phyloP scores from a whole-genome alignment of 1,140 invertebrate genomes.

The Scaptomyza hsui region DNA sequence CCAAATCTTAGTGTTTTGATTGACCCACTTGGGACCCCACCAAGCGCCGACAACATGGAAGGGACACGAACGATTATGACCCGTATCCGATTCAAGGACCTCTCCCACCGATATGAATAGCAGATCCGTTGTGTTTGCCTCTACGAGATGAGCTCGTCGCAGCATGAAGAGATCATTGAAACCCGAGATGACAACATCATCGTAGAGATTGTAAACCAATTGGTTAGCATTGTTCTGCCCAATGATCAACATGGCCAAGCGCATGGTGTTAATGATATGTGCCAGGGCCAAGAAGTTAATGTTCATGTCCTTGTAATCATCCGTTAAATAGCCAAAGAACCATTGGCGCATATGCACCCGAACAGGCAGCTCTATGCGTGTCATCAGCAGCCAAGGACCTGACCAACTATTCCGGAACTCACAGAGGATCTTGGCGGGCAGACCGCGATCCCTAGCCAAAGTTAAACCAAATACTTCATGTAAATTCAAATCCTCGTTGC shows the following conservation, averaged over 20 bases:
- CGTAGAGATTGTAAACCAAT: constrained; percentile 63
- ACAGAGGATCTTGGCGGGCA: constrained; percentile 52
- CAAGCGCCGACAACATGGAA: constrained; percentile 57
- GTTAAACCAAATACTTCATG: constrained; percentile 59
- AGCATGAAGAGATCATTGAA: constrained; percentile 67
- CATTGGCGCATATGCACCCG: constrained; percentile 61
- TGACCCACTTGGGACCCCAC: constrained; percentile 44
- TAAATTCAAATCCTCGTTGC: constrained; percentile 56
- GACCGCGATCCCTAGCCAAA: constrained; percentile 40
- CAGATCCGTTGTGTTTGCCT: constrained; percentile 61
- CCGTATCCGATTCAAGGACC: constrained; percentile 33
- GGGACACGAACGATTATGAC: constrained; percentile 52
- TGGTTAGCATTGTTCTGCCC: constrained; percentile 52
- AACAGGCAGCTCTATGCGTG: constrained; percentile 50
- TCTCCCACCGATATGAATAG: constrained; percentile 53
- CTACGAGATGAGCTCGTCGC: constrained; percentile 59
- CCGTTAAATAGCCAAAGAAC: constrained; percentile 59
- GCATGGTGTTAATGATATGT: constrained; percentile 60
- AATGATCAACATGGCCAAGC: constrained; percentile 59
- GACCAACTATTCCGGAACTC: constrained; percentile 49
- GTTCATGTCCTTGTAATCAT: constrained; percentile 63
- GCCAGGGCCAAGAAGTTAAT: constrained; percentile 58
- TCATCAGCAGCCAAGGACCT: constrained; percentile 69
- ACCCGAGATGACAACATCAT: constrained; percentile 62
- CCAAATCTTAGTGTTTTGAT: constrained; percentile 24